Conservation (phyloP, 2,888 invertebrate genomes). For the Athalia rosae region DNA sequence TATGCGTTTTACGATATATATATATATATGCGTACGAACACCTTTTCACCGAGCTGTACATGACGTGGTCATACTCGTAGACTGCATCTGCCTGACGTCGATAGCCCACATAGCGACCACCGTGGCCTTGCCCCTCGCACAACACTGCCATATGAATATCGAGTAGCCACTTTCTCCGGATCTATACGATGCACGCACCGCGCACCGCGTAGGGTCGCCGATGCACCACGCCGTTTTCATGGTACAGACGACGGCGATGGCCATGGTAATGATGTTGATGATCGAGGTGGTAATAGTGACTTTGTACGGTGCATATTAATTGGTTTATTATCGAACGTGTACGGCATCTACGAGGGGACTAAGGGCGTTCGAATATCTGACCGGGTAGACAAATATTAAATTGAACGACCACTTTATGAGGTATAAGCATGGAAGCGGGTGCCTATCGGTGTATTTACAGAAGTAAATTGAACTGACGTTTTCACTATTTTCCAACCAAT, state of each 20-base stretch:
- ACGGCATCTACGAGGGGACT: constrained; percentile 8
- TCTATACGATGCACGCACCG: too few species aligned
- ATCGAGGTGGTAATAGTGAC: constrained; percentile 8
- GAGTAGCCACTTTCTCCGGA: constrained; percentile 39
- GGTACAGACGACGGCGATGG: background rate
- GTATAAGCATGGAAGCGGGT: constrained; percentile 3
- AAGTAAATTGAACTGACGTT: too few species aligned
- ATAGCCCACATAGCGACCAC: background rate
- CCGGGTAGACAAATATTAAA: constrained; percentile 40
- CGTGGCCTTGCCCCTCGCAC: constrained; percentile 38
- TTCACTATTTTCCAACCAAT: too few species aligned
- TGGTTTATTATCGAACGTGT: constrained; percentile 44
- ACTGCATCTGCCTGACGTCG: background rate
- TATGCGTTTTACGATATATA: constrained; percentile 28
- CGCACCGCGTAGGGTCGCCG: background rate
- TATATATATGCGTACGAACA: background rate
- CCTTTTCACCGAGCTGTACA: constrained; percentile 5
- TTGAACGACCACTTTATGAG: background rate
- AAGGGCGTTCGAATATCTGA: constrained; percentile 27
- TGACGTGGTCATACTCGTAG: constrained; percentile 9
- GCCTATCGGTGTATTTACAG: background rate
- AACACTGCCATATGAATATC: constrained; percentile 42
- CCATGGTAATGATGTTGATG: background rate
- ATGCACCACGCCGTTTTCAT: background rate
- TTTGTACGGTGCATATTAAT: constrained; percentile 42